Conservation (phyloP, 2,797 vertebrate species). For the Sphenodon punctatus region DNA sequence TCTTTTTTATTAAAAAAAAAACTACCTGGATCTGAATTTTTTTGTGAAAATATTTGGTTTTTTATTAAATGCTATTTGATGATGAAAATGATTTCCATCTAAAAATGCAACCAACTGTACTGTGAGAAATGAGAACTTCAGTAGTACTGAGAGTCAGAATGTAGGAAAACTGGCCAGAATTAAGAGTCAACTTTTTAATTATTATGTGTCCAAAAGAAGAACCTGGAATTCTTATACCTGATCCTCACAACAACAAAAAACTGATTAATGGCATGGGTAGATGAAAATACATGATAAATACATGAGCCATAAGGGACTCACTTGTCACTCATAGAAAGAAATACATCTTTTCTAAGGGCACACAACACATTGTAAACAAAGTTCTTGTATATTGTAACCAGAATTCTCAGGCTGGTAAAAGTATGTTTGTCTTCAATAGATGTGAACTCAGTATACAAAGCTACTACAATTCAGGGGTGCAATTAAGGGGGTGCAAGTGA, state of each 20-base stretch:
- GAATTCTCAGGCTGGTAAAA: background rate
- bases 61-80: no score
- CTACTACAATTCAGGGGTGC: no score
- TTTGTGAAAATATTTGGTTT: no score
- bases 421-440: background rate
- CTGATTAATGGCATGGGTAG: background rate
- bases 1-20: no score
- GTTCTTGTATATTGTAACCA: background rate
- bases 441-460: background rate
- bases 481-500: no score
- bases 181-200: background rate
- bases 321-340: background rate
- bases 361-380: background rate
- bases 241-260: background rate
- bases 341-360: background rate
- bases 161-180: background rate
- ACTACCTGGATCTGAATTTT: no score
- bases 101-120: no score
- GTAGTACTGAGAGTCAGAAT: background rate
- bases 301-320: background rate
- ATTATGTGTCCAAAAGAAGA: background rate
- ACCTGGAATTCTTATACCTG: background rate
- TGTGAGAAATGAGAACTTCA: no score
- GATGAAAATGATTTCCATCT: no score
- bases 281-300: fast-evolving